Evolutionary conservation across 2,888 invertebrate genomes (phyloP), one percentile per base, ranked within the genome.

Genomic region (Dinocampus coccinellae): DNA sequence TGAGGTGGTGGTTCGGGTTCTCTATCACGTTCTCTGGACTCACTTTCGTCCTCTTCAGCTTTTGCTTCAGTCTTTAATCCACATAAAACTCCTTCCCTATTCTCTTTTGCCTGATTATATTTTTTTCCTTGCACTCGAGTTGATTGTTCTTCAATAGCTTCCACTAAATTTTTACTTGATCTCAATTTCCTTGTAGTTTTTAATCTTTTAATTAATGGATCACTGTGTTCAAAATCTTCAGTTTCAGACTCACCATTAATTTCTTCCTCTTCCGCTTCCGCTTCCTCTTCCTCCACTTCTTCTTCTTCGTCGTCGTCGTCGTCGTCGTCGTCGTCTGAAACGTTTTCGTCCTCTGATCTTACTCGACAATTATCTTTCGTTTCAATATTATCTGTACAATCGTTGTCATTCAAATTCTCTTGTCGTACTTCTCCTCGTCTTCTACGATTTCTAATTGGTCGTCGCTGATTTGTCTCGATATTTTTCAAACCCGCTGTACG

Each of bases 1-100:
- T 79, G 76, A 69, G 77, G 76, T 73, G 85, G 84, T 34, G 86
- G 86, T 63, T 87, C 87, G 26, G 86, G 87, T 75, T 87, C 87
- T 55, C 85, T 80, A 73, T 87, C 87, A 3, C 87, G 78, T 66
- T 87, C 86, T 39, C 86, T 82, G 39, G 86, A 85, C 58, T 84
- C 77, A 71, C 75, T 75, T 57, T 77, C 74, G 65, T 77, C 76
- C 57, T 76, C 75, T 61, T 75, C 74, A 55, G 65, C 69, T 53
- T 71, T 69, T 61, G 34, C 42, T 52, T 60, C 58, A 42, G 34
- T 73, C 65, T 57, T 72, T 36, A 62, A 36, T 22, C 42, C 39
- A 52, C 29, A 52, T 29, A 29, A 9, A 20, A 11, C 20, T 20
- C 11, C 60, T 22, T 55, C 52, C 7, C 36, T 36, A 65, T 29